Conservation (phyloP, 2,888 invertebrate species). For the Ophonus ardosiacus region DNA sequence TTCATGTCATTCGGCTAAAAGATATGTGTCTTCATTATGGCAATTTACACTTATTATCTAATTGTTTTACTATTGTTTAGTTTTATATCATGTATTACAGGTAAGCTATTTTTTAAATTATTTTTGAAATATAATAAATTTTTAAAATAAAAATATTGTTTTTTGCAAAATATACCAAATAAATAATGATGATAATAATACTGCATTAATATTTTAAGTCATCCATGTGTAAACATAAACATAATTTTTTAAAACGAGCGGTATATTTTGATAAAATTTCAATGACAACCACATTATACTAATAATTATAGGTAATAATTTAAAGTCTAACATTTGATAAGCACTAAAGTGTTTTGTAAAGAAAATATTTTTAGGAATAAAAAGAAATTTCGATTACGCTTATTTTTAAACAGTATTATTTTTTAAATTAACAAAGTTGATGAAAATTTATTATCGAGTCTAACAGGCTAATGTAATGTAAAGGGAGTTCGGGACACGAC, state of each 20-base stretch:
- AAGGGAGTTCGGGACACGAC: no score
- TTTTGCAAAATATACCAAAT: not conserved
- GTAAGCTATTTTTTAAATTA: constrained; percentile 21
- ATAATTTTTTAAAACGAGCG: not conserved
- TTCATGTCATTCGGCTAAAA: constrained; percentile 3
- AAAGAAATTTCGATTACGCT: not conserved
- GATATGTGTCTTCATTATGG: constrained; percentile 33
- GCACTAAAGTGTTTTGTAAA: not conserved
- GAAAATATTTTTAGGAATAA: not conserved
- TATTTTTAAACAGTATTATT: no score
- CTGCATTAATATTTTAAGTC: constrained; percentile 3
- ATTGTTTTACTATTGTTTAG: constrained; percentile 25
- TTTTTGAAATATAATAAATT: no score
- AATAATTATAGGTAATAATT: not conserved
- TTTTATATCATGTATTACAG: not conserved
- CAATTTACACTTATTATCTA: not conserved
- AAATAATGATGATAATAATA: not conserved
- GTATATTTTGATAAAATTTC: constrained; percentile 41
- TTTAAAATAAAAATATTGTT: not conserved
- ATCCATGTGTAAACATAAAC: constrained; percentile 1
- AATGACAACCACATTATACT: not conserved
- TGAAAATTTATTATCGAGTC: no score
- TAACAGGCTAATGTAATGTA: no score
- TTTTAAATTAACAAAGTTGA: no score
- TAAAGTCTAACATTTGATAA: not conserved